Percentiles rank a stretch among this genome's conserved stretches.
Evolutionary conservation across 2,888 invertebrate species (phyloP).

Genomic region (Diarsia rubi): DNA sequence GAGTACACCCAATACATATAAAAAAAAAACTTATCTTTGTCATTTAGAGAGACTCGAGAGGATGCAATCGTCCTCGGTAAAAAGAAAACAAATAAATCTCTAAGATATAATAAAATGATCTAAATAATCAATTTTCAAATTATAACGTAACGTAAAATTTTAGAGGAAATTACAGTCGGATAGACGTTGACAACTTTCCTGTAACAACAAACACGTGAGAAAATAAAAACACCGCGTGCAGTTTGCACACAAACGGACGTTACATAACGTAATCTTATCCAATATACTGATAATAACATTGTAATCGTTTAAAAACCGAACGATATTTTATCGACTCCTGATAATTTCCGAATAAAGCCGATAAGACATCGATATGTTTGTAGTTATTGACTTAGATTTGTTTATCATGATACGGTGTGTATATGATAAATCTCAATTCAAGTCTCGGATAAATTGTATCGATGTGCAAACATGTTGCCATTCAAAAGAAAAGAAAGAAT

Average conservation of each 20-base stretch:
- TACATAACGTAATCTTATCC: constrained; percentile 34
- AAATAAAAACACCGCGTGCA: neutral
- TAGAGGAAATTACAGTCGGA: neutral
- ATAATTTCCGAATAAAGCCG: constrained; percentile 20
- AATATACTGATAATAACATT: neutral
- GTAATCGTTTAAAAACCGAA: constrained; percentile 9
- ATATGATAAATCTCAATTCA: constrained; percentile 2
- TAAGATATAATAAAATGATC: too few species aligned
- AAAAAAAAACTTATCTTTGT: too few species aligned
- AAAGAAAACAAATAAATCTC: too few species aligned
- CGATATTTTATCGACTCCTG: constrained; percentile 16
- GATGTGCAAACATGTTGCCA: constrained; percentile 4
- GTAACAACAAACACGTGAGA: neutral
- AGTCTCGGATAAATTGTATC: neutral
- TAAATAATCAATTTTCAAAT: constrained; percentile 4
- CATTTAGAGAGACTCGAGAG: neutral
- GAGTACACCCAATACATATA: too few species aligned
- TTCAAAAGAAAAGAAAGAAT: too few species aligned
- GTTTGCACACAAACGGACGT: constrained; percentile 5
- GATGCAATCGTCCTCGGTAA: too few species aligned
- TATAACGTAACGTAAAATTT: neutral
- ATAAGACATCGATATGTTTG: constrained; percentile 29
- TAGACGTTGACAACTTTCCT: neutral
- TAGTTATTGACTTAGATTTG: constrained; percentile 42
- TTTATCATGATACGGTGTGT: constrained; percentile 6